phyloP scores from a whole-genome alignment of 2,113 vertebrate species.

The Dasypus novemcinctus region DNA sequence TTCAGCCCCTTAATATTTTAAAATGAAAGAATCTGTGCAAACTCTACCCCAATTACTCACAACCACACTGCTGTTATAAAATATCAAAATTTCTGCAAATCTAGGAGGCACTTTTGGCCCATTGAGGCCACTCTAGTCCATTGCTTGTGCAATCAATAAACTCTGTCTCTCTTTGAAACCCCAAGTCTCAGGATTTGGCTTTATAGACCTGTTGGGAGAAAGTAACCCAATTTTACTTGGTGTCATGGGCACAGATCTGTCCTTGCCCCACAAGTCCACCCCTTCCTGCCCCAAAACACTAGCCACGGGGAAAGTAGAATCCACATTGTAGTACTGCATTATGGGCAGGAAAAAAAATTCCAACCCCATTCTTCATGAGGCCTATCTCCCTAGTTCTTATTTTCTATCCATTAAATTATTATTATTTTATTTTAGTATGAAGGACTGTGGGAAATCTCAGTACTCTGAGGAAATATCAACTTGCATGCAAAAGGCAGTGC shows the following conservation, averaged over 20 bases:
- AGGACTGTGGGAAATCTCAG: neutral
- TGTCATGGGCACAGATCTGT: neutral
- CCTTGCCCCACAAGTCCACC: accelerated
- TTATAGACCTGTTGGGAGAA: too few relatives aligned
- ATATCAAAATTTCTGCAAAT: too few relatives aligned
- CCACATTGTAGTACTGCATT: neutral
- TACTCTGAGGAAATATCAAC: neutral
- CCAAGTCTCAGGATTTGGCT: too few relatives aligned
- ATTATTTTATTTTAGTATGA: neutral
- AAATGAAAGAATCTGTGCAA: too few relatives aligned
- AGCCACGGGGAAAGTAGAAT: neutral
- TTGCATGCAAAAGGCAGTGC: neutral
- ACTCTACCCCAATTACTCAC: too few relatives aligned
- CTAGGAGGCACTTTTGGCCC: too few relatives aligned
- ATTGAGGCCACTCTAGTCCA: too few relatives aligned
- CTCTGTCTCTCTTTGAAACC: too few relatives aligned
- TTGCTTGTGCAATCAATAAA: too few relatives aligned
- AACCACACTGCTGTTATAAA: too few relatives aligned
- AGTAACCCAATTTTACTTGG: too few relatives aligned
- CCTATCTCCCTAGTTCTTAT: neutral
- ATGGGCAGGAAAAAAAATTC: neutral
- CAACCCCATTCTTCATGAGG: neutral
- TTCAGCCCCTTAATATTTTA: too few relatives aligned
- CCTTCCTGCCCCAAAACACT: neutral
- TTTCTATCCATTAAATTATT: neutral